phyloP scores from a whole-genome alignment of 2,888 invertebrate genomes.

The Lamellibrachia columna region DNA sequence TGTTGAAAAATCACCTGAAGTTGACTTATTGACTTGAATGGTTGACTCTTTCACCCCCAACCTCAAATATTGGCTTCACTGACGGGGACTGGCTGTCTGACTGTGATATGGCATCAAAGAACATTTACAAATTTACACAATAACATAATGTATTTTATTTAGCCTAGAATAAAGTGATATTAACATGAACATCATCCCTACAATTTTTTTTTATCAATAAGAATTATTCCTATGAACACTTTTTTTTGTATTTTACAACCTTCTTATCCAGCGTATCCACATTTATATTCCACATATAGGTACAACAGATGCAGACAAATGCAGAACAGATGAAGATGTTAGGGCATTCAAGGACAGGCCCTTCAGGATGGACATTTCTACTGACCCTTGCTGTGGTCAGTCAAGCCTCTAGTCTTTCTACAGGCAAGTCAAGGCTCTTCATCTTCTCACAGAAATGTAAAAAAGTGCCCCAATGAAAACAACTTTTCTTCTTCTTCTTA shows the following conservation, averaged over 20 bases:
- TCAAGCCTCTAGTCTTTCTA: background rate
- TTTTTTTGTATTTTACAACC: background rate
- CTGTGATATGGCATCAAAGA: too few species aligned
- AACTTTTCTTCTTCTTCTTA: background rate
- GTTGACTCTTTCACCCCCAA: too few species aligned
- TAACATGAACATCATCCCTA: background rate
- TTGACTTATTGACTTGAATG: too few species aligned
- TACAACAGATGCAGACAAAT: background rate
- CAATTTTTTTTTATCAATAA: background rate
- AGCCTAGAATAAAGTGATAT: background rate
- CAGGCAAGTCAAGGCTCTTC: background rate
- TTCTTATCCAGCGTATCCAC: background rate
- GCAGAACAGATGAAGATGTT: background rate
- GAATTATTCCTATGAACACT: background rate
- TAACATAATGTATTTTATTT: background rate
- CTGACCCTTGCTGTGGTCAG: background rate
- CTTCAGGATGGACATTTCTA: background rate
- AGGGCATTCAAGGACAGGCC: background rate
- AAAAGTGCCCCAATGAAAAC: background rate
- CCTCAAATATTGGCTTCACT: too few species aligned
- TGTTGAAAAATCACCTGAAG: too few species aligned
- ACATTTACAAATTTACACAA: background rate
- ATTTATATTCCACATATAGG: background rate
- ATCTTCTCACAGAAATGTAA: background rate
- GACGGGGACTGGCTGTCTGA: too few species aligned